Conservation (phyloP, 2,888 invertebrate species). For the Netelia melanura region DNA sequence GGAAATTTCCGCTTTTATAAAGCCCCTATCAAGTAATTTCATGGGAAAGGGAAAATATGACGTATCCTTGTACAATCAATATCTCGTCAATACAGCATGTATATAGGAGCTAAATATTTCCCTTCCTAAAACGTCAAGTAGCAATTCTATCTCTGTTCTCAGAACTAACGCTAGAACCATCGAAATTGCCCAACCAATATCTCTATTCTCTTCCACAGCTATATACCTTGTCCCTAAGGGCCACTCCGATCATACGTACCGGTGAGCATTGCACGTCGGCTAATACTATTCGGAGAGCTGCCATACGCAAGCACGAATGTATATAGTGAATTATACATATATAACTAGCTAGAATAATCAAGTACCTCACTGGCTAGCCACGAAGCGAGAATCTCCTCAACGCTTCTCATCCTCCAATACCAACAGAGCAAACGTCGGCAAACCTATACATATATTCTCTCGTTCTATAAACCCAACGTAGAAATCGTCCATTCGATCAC, state of each 20-base stretch:
- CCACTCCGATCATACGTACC: slow-evolving; percentile 6
- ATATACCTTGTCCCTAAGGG: background rate
- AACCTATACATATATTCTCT: background rate
- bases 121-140: no score
- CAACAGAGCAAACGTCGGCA: background rate
- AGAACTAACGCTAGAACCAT: background rate
- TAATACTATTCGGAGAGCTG: slow-evolving; percentile 22
- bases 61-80: no score
- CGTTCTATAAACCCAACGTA: background rate
- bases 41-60: no score
- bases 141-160: background rate
- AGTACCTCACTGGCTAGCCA: slow-evolving; percentile 20
- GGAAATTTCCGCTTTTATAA: no score
- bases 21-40: no score
- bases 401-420: background rate
- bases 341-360: slow-evolving; percentile 20
- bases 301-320: slow-evolving; percentile 30
- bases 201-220: background rate
- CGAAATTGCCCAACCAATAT: background rate
- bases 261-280: slow-evolving; percentile 12
- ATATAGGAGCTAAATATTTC: no score
- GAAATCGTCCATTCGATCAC: background rate
- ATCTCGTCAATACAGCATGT: no score
- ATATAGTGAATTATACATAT: slow-evolving; percentile 8
- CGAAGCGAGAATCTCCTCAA: slow-evolving; percentile 9